A percentile compares a stretch with the other conserved stretches of the same genome.
Conservation (phyloP, 2,113 vertebrate genomes). For the Eidolon helvum region DNA sequence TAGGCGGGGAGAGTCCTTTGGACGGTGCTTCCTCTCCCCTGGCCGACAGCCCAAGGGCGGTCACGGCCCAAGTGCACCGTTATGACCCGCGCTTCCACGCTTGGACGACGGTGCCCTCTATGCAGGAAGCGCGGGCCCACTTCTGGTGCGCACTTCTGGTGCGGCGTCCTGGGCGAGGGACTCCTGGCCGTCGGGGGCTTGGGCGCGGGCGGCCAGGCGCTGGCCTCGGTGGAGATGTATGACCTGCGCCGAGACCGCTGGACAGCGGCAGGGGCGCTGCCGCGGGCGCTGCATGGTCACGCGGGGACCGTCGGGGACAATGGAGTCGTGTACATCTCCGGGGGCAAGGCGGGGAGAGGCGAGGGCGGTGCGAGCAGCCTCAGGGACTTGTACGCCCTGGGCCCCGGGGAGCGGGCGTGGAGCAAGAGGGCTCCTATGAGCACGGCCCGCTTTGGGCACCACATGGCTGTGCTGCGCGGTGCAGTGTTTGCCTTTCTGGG, state of each 20-base stretch:
- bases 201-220: constrained; percentile 64
- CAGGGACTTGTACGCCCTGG: constrained; percentile 87
- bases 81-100: constrained; percentile 92
- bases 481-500: constrained; percentile 95
- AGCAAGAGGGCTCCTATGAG: constrained; percentile 89
- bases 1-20: constrained; percentile 89
- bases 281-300: constrained; percentile 88
- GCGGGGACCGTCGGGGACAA: constrained; percentile 86
- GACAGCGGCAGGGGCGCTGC: constrained; percentile 84
- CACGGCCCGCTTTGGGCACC: constrained; percentile 93
- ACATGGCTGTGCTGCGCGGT: constrained; percentile 88
- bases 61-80: constrained; percentile 89
- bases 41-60: neutral
- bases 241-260: constrained; percentile 88
- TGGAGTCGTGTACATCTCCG: constrained; percentile 88
- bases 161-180: constrained; percentile 85
- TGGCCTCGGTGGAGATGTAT: constrained; percentile 92
- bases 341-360: constrained; percentile 82
- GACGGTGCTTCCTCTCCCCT: constrained; percentile 53
- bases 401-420: constrained; percentile 82
- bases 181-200: constrained; percentile 92
- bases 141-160: constrained; percentile 94
- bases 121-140: constrained; percentile 89
- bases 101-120: constrained; percentile 87
- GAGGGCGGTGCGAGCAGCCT: constrained; percentile 80